Percentiles rank a stretch among this genome's conserved stretches.
Evolutionary conservation across 2,888 invertebrate species (phyloP).

Genomic region (Lithodes maja): DNA sequence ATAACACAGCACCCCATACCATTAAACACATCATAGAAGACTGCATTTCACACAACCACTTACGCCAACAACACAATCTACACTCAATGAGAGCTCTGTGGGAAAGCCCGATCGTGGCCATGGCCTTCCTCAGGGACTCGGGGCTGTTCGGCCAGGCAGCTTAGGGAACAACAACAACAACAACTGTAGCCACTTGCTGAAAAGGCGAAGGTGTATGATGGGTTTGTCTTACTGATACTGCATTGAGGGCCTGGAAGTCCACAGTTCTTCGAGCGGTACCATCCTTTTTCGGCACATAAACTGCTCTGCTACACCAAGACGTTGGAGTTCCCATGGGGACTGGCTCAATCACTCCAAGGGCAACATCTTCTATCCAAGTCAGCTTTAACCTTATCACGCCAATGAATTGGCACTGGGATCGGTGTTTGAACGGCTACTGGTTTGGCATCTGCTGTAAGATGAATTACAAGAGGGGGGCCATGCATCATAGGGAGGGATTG

Average conservation of each 20-base stretch:
- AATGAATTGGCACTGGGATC: slow-evolving; percentile 8
- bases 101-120: no score
- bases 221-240: slow-evolving; percentile 12
- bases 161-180: no score
- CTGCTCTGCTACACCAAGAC: slow-evolving; percentile 12
- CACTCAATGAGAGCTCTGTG: no score
- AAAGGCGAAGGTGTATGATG: slow-evolving; percentile 19
- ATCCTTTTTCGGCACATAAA: slow-evolving; percentile 7
- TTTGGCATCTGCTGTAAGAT: neutral
- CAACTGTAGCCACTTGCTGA: slow-evolving; percentile 1
- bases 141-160: no score
- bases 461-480: neutral
- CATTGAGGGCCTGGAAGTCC: slow-evolving; percentile 1
- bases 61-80: no score
- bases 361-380: slow-evolving; percentile 5
- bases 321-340: neutral
- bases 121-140: no score
- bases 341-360: slow-evolving; percentile 15
- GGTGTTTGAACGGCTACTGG: slow-evolving; percentile 19
- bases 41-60: no score
- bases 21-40: no score
- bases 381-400: neutral
- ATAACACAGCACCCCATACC: no score
- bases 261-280: slow-evolving; percentile 6
- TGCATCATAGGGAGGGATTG: slow-evolving; percentile 7